phyloP scores from a whole-genome alignment of 1,140 invertebrate species.

The Ruditapes philippinarum region DNA sequence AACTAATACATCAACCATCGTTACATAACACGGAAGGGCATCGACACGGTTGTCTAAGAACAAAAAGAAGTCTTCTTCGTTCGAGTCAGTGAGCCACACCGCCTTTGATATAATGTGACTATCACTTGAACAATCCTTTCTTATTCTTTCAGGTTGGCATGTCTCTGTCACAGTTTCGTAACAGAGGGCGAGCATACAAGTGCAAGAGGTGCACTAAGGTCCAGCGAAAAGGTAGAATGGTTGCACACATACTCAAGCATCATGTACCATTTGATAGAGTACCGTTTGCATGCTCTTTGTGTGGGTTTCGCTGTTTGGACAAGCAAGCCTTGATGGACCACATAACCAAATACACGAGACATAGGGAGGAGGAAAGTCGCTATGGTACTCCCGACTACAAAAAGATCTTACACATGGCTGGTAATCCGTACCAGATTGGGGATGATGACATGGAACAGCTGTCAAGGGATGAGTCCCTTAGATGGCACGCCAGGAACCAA shows the following conservation, averaged over 20 bases:
- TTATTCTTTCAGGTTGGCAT: too few relatives aligned
- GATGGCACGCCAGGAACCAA: neutral
- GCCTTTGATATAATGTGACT: too few relatives aligned
- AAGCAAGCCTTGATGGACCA: neutral
- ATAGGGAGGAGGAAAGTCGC: neutral
- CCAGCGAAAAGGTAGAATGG: neutral
- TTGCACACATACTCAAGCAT: neutral
- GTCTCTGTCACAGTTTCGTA: neutral
- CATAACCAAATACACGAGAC: neutral
- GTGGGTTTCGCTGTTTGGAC: constrained; percentile 14
- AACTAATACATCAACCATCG: too few relatives aligned
- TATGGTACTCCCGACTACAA: neutral
- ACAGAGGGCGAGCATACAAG: neutral
- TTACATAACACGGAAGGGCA: too few relatives aligned
- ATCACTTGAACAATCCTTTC: too few relatives aligned
- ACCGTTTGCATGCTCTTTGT: neutral
- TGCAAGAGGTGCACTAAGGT: neutral
- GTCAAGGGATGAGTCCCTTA: neutral
- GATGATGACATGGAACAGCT: neutral
- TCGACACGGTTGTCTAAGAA: too few relatives aligned
- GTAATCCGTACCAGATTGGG: neutral
- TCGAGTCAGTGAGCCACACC: too few relatives aligned
- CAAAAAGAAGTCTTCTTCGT: too few relatives aligned
- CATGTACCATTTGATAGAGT: constrained; percentile 12
- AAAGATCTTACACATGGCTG: neutral